Evolutionary conservation across 2,113 vertebrate species (phyloP), one percentile per base, ranked within the genome.

Genomic region (Hippocampus abdominalis): DNA sequence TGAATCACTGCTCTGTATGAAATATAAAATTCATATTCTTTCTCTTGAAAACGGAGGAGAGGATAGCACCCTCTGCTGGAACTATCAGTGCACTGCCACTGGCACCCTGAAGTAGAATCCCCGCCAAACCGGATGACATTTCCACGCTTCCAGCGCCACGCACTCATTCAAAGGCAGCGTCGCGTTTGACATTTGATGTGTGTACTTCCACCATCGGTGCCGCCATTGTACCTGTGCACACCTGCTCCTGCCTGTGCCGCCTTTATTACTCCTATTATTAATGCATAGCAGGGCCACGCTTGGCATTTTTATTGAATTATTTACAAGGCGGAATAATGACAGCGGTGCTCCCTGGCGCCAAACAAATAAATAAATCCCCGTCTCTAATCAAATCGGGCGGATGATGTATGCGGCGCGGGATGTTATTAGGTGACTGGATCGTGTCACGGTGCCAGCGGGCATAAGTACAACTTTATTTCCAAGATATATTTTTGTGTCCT

Each of bases 321-420:
- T 64, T 64, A 64, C 63, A 46, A 64, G 63, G 63, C 4, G 63
- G 63, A 64, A 64, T 64, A 64, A 64, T 64, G 63, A 64, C 42
- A 46, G 63, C n/a, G 7, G 23, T 25, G 27, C 39, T 64, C 63
- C 63, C 63, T 15, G 42, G 63, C 42, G 63, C 63, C 63, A 64
- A 64, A 46, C 63, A 64, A 46, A 64, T 46, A 48, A 64, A 64
- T 64, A 64, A 64, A 64, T 64, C n/a, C n/a, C 57, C n/a, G 36
- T 64, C 63, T 48, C 63, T 64, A 64, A 64, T 64, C 63, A 64
- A 64, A 64, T 64, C 63, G 11, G 13, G 42, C 6, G 13, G 63
- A 64, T 64, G 63, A 64, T 64, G 63, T 64, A 64, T 46, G 63
- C 63, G 40, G 63, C 23, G 63, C 42, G 63, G 63, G 63, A 64